Evolutionary conservation across 2,888 invertebrate genomes (phyloP).

Genomic region (Agonopterix heracliana): DNA sequence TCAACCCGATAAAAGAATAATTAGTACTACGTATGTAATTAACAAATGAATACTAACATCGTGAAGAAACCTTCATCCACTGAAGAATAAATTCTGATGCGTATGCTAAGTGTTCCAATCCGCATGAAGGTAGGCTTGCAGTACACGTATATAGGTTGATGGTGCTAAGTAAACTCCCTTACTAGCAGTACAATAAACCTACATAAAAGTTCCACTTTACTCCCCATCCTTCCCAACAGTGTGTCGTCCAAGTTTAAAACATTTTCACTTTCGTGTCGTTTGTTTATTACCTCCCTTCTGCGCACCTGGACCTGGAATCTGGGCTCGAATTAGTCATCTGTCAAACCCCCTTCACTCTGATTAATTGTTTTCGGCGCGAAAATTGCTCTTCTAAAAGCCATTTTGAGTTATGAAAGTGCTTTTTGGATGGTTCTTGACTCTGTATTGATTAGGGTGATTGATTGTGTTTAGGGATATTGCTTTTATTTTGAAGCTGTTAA

Average conservation of each 20-base stretch:
- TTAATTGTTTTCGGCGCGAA: constrained; percentile 41
- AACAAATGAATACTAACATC: too few species aligned
- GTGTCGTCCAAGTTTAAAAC: constrained; percentile 19
- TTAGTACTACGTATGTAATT: too few species aligned
- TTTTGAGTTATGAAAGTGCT: constrained; percentile 12
- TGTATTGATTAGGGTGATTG: not conserved
- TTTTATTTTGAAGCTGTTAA: too few species aligned
- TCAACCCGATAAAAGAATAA: too few species aligned
- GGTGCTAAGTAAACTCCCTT: too few species aligned
- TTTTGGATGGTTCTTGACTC: constrained; percentile 4
- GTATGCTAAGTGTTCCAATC: too few species aligned
- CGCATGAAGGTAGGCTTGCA: too few species aligned
- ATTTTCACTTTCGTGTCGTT: constrained; percentile 31
- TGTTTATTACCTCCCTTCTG: constrained; percentile 32
- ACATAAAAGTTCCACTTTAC: too few species aligned
- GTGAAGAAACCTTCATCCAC: too few species aligned
- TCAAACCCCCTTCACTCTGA: constrained; percentile 35
- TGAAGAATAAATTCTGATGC: too few species aligned
- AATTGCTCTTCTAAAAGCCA: constrained; percentile 19
- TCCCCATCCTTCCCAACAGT: not conserved
- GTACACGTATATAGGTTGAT: too few species aligned
- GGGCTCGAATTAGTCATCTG: constrained; percentile 48
- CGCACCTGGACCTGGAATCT: constrained; percentile 44
- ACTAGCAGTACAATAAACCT: too few species aligned
- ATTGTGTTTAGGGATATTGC: not conserved